phyloP scores from a whole-genome alignment of 2,888 invertebrate genomes.

The Antheraea assamensis region DNA sequence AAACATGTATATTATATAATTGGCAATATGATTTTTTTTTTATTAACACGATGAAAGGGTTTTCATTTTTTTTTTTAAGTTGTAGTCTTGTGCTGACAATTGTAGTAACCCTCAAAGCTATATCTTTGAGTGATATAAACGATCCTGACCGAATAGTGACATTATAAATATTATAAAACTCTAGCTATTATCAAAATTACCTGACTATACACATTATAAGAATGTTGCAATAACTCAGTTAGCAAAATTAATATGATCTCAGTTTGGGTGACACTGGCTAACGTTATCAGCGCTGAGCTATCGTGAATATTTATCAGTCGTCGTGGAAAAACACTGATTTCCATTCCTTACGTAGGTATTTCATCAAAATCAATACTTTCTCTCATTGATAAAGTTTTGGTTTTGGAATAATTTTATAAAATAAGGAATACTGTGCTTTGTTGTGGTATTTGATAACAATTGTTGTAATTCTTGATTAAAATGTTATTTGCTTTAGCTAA shows the following conservation, averaged over 20 bases:
- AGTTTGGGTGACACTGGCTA: constrained; percentile 41
- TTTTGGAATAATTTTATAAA: background rate
- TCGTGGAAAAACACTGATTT: constrained; percentile 67
- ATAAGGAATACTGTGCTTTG: background rate
- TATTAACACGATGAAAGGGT: no score
- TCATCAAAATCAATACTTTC: constrained; percentile 22
- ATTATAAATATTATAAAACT: no score
- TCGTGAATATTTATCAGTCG: constrained; percentile 73
- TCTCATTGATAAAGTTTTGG: constrained; percentile 8
- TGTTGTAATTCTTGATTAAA: background rate
- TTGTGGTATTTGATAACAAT: background rate
- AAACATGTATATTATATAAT: no score
- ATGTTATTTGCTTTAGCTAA: background rate
- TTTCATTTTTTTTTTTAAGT: no score
- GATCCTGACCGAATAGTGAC: no score
- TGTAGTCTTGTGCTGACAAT: no score
- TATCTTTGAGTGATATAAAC: no score
- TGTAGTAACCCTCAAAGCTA: no score
- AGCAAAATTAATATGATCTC: constrained; percentile 15
- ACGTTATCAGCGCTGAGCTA: constrained; percentile 58
- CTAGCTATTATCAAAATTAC: no score
- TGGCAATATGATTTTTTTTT: no score
- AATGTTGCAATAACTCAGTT: background rate
- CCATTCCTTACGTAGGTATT: constrained; percentile 40
- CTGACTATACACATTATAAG: background rate